phyloP scores from a whole-genome alignment of 2,113 vertebrate genomes.

The Oreochromis aureus region DNA sequence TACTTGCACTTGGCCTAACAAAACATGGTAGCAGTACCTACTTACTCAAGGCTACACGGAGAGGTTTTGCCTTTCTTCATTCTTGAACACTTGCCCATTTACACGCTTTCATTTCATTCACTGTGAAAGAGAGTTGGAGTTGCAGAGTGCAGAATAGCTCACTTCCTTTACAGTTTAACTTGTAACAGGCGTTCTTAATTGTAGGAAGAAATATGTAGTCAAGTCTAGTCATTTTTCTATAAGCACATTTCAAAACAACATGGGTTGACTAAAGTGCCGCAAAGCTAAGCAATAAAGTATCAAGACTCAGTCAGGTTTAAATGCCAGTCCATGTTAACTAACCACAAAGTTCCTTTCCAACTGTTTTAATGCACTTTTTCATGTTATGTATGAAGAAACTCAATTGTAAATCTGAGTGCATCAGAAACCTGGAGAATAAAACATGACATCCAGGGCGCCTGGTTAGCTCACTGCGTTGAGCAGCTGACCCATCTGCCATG shows the following conservation, averaged over 20 bases:
- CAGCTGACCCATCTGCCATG: neutral
- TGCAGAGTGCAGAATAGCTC: neutral
- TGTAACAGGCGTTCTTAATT: neutral
- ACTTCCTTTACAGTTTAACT: neutral
- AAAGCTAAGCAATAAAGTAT: neutral
- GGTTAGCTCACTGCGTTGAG: neutral
- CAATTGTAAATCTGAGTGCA: neutral
- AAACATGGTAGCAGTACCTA: neutral
- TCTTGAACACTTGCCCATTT: neutral
- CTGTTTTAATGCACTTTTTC: neutral
- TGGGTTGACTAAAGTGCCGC: neutral
- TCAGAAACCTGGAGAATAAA: neutral
- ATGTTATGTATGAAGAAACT: neutral
- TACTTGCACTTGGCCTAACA: neutral
- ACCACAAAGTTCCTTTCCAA: neutral
- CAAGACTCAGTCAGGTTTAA: neutral
- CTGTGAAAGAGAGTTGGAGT: neutral
- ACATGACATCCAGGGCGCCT: neutral
- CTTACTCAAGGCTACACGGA: neutral
- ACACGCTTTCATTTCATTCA: neutral
- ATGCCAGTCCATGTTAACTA: neutral
- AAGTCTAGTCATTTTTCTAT: neutral
- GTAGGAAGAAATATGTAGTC: neutral
- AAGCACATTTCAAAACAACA: neutral
- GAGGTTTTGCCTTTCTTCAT: neutral